Base-by-base conservation (phyloP, 2,797 vertebrate species). In the Heteromormyrus szaboi region DNA sequence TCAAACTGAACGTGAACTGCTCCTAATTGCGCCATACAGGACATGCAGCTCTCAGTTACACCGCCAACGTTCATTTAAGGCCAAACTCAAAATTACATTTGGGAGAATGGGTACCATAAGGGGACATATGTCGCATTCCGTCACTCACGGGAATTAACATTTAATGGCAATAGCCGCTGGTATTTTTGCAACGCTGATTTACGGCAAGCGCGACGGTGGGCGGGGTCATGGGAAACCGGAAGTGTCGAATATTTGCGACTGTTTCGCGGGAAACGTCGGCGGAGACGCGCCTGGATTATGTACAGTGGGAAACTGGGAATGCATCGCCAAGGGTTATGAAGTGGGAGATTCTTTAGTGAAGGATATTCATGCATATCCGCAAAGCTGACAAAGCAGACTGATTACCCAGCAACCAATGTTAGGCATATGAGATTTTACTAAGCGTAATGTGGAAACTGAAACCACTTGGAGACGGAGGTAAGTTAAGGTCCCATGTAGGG, bases 371-470 rank as follows among this genome's bases (percentile, higher is more conserved):
- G 79, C 79, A 44, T 83, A n/a, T 19, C n/a, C 79, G 7, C 6
- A 81, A n/a, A 81, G 19, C 76, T 68, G 65, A 68, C 62, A 68
- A 29, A 44, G 41, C 76, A 81, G 3, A 19, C 37, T 22, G 41
- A 48, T 48, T 19, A 81, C 5, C 14, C 41, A 84, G 9, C n/a
- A 48, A 22, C 19, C 19, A 22, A 83, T 48, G 79, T 4, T 48
- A 25, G 44, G n/a, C n/a, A 50, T 25, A 22, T 48, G 11, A 25
- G 46, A 17, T 44, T 19, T 46, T 50, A 56, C 56, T 12, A 22
- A 22, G 25, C 65, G 56, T 8, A 54, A 91, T 91, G 90, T 91
- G 90, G 90, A 91, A 87, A 56, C 87, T 91, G 76, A 88, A 50
- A 0, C 89, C 89, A 12, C 62, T 89, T 53, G 88, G 88, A 56